A percentile compares a stretch with the other conserved stretches of the same genome.
Evolutionary conservation across 2,888 invertebrate species (phyloP).

Genomic region (Escarpia spicata): DNA sequence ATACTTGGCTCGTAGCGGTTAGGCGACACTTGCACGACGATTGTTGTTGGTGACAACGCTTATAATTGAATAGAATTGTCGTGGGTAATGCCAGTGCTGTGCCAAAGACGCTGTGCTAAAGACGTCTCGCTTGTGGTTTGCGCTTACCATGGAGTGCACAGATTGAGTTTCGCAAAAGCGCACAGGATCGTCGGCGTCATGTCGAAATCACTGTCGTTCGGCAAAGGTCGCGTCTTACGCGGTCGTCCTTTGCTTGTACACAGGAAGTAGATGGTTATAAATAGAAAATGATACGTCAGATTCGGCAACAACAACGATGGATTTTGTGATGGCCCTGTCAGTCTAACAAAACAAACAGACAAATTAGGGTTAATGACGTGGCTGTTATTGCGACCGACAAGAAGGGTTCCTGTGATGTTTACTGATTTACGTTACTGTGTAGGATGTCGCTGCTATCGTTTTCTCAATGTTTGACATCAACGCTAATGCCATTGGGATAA

Average conservation of each 20-base stretch:
- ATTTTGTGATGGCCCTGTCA: background rate
- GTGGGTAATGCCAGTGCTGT: background rate
- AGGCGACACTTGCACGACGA: slow-evolving; percentile 2
- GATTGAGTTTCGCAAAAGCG: background rate
- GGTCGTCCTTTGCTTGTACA: background rate
- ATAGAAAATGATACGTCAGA: background rate
- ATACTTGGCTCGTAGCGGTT: background rate
- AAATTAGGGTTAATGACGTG: background rate
- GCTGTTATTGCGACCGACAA: background rate
- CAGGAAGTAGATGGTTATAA: background rate
- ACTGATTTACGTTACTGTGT: background rate
- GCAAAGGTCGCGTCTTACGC: background rate
- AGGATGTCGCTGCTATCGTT: background rate
- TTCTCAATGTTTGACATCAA: background rate
- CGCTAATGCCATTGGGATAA: background rate
- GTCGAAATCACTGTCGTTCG: background rate
- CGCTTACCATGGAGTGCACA: background rate
- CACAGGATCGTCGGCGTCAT: background rate
- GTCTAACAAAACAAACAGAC: background rate
- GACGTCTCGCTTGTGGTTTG: background rate
- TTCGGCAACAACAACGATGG: background rate
- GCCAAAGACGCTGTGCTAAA: background rate
- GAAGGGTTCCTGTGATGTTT: background rate
- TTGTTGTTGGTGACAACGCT: background rate
- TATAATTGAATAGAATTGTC: background rate